phyloP scores from a whole-genome alignment of 2,888 invertebrate species.

The Eupelmus urozonus region DNA sequence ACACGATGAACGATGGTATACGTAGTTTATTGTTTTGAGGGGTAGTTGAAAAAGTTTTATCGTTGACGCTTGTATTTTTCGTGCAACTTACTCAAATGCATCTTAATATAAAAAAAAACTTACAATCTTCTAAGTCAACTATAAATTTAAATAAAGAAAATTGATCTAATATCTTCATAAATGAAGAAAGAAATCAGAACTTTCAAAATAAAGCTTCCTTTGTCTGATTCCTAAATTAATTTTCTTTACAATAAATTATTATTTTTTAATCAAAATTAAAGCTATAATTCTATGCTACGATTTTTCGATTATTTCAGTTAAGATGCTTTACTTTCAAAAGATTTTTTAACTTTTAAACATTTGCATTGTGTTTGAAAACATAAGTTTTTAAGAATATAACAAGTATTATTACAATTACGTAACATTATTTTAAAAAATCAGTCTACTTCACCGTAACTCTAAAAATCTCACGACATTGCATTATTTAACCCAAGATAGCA shows the following conservation, averaged over 20 bases:
- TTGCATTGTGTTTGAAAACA: not conserved
- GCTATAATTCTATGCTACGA: not conserved
- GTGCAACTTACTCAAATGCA: constrained; percentile 44
- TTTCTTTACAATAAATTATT: constrained; percentile 10
- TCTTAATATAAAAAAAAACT: constrained; percentile 8
- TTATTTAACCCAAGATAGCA: too few species aligned
- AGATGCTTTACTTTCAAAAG: constrained; percentile 22
- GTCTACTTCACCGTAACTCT: constrained; percentile 3
- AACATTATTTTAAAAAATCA: constrained; percentile 14
- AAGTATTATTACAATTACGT: constrained; percentile 8
- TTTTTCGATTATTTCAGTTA: not conserved
- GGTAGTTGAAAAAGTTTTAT: constrained; percentile 21
- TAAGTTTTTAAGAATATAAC: constrained; percentile 13
- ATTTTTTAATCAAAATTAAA: constrained; percentile 1
- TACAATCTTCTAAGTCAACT: not conserved
- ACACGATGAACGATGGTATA: constrained; percentile 50
- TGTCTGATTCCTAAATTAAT: not conserved
- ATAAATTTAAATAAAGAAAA: not conserved
- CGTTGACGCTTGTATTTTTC: constrained; percentile 34
- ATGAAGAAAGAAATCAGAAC: not conserved
- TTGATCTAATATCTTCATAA: constrained; percentile 3
- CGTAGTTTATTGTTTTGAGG: constrained; percentile 33
- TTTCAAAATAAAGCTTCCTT: not conserved
- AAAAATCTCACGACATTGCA: not conserved
- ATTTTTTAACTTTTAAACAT: not conserved